phyloP scores from a whole-genome alignment of 2,113 vertebrate genomes.

The Reinhardtius hippoglossoides region DNA sequence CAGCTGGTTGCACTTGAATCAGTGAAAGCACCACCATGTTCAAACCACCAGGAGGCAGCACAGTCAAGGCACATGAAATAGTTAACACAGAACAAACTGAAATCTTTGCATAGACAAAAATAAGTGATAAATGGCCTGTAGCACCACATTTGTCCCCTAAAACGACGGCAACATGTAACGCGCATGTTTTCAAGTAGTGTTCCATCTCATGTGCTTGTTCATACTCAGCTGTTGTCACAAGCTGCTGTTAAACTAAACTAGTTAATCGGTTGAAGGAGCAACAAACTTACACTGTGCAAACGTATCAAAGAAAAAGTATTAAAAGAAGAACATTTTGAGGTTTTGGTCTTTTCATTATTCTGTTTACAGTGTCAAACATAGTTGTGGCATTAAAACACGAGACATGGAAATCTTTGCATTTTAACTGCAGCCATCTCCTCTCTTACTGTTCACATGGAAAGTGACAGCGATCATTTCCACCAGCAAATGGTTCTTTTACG shows the following conservation, averaged over 20 bases:
- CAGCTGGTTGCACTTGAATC: background rate
- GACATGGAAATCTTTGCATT: background rate
- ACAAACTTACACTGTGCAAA: slow-evolving; percentile 18
- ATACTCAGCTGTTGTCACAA: background rate
- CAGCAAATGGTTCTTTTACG: background rate
- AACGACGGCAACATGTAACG: background rate
- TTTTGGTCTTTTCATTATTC: slow-evolving; percentile 13
- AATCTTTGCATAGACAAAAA: slow-evolving; percentile 32
- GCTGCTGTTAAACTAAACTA: background rate
- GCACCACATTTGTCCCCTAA: background rate
- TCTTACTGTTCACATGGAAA: background rate
- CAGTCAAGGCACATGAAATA: slow-evolving; percentile 69
- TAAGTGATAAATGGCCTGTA: slow-evolving; percentile 1
- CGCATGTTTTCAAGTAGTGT: slow-evolving; percentile 22
- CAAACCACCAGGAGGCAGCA: slow-evolving; percentile 60
- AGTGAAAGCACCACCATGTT: slow-evolving; percentile 26
- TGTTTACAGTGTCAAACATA: background rate
- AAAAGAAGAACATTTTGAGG: background rate
- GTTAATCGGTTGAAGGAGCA: background rate
- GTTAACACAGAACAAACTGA: background rate
- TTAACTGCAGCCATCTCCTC: background rate
- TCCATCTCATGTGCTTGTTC: background rate
- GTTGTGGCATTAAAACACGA: background rate
- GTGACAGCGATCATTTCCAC: background rate
- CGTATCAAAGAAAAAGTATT: background rate